These are phyloP conservation scores for Belgica antarctica DNA, from an alignment of 2,888 invertebrate species.

Conservation along the genomic window DNA sequence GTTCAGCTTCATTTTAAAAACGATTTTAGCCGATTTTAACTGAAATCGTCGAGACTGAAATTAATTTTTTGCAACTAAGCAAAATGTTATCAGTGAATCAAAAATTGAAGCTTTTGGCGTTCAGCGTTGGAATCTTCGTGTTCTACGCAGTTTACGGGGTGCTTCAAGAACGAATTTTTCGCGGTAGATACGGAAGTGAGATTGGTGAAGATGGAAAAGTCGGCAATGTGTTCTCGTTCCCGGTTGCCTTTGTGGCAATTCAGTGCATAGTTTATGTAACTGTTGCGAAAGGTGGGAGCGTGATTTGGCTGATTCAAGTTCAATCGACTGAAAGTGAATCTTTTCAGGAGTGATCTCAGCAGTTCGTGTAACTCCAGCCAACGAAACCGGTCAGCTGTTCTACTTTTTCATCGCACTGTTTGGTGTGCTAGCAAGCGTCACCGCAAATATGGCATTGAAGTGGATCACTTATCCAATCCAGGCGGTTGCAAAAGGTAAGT, in stretches of 20 bases:
- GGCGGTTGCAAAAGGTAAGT: constrained; percentile 25
- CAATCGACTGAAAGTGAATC: not conserved
- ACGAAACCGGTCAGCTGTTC: constrained; percentile 70
- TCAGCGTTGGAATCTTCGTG: constrained; percentile 84
- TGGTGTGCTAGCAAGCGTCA: constrained; percentile 92
- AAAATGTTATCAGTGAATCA: constrained; percentile 1
- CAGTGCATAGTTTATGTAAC: constrained; percentile 86
- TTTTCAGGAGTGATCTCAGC: not conserved
- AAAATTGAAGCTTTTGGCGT: constrained; percentile 65
- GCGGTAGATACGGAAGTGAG: constrained; percentile 68
- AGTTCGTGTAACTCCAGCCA: constrained; percentile 57
- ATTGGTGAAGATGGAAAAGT: constrained; percentile 54
- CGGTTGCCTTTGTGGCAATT: constrained; percentile 79
- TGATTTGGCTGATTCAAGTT: not conserved
- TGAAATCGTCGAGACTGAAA: too few species aligned
- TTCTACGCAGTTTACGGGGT: constrained; percentile 91
- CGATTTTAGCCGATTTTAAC: too few species aligned
- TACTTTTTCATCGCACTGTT: constrained; percentile 82
- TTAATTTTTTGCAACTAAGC: too few species aligned
- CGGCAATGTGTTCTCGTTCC: constrained; percentile 82
- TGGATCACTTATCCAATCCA: constrained; percentile 76
- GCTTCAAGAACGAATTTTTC: constrained; percentile 92
- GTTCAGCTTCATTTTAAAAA: too few species aligned
- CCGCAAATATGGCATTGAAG: constrained; percentile 91
- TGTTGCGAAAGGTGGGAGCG: constrained; percentile 65